Base-by-base conservation (phyloP, 1,140 invertebrate genomes). In the Idris sp. region DNA sequence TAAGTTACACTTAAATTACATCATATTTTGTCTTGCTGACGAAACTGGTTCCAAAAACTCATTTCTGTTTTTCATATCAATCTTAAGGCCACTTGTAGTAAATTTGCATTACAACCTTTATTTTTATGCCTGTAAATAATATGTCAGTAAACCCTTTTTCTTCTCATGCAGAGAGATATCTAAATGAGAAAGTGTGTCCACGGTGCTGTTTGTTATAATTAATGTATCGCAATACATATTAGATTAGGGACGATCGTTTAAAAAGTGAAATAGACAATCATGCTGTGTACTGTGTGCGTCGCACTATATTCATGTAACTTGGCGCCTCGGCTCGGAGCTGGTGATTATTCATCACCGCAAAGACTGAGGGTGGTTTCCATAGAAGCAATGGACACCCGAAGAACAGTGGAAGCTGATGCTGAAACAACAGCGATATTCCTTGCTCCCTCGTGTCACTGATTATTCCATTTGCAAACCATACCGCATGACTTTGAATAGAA, bases 331-430 rank as follows among this genome's bases (percentile, higher is more conserved):
- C 69, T 75, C 72, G 64, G 67, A 75, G 72, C 76, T 74, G 77
- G 78, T 78, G 79, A 84, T 85, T 85, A 85, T 85, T 85, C 83
- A 85, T 83, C 78, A 79, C 79, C 78, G 68, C 79, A 77, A 77
- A 53, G 72, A 81, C 68, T 38, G 69, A 77, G 69, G 65, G 71
- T 61, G 73, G 74, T 79, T 80, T 83, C 64, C 78, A 75, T 74
- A 76, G 61, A 58, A 74, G 56, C 65, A 61, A 76, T 78, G 59
- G 73, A 68, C 65, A 75, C 43, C 68, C 56, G 46, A 67, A 74
- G 64, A 53, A 74, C 72, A 68, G 62, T 51, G 58, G 38, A 72
- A 53, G 33, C 62, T 67, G 64, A 56, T 61, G 62, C 49, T 64
- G 58, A 68, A 76, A 78, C 78, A 77, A 77, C 79, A 76, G 69